Evolutionary conservation across 1,140 invertebrate genomes (phyloP), one percentile per base, ranked within the genome.

Genomic region (Cherax destructor): DNA sequence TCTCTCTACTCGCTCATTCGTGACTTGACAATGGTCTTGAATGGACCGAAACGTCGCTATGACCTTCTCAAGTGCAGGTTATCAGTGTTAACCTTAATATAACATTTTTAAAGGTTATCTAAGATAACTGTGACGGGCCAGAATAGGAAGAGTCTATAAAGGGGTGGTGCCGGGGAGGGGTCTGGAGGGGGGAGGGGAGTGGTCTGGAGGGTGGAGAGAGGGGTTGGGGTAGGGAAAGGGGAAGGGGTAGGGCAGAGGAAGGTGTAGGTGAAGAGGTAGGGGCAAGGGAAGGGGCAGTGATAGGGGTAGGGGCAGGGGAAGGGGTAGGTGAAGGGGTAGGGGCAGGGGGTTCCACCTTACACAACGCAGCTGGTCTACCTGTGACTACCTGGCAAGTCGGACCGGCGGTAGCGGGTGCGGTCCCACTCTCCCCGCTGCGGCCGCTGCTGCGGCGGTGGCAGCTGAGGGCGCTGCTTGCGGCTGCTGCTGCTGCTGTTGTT

Each of bases 351-450:
- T 56, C 87, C 88, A 91, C 88, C 88, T 91, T 69, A 91, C 88
- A 86, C 74, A 85, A 83, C 88, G 84, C 76, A 91, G 83, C 88
- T 91, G 83, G 83, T 81, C 88, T 91, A 91, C 88, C 88, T 91
- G 88, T 69, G 88, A 80, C 88, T 91, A 91, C 88, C 88, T 91
- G 88, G 83, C 88, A 85, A 79, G 88, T 59, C 88, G 88, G 69
- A 91, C 88, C 84, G 88, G 83, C 47, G 88, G 88, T 59, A 91
- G 81, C 16, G 88, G 88, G 80, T 90, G 88, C 2, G 88, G 81
- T 49, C 80, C 80, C n/a, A 24, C 88, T 74, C 88, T 74, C 30
- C 49, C 88, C 13, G 49, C 65, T 9, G 65, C 41, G 41, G 21
- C 83, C 13, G 21, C 21, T n/a, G 21, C 21, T 13, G 4, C 41